Base-by-base conservation (phyloP, 2,888 invertebrate species). In the Catocala nupta region DNA sequence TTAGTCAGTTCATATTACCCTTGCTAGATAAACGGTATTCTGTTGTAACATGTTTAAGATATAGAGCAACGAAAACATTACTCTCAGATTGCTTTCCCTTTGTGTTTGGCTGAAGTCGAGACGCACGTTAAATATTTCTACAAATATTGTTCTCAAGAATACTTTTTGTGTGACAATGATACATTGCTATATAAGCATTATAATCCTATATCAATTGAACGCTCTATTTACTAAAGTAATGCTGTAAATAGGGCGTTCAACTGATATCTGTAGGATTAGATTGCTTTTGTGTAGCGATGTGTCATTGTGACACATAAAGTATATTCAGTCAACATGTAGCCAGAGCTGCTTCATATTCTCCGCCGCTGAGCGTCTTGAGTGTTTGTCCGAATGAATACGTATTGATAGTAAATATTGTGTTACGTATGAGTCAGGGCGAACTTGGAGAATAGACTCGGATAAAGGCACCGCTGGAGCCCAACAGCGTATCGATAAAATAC, bases 331-430 rank as follows among this genome's bases (percentile, higher is more conserved):
- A 69, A 69, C 63, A 65, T 70, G 59, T 60, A 68, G 60, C 50
- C 56, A 45, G 60, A 55, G 51, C 56, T 56, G 16, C 64, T 66
- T 39, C 65, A 67, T 62, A 68, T 68, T 62, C 60, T 61, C 57
- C 62, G 55, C 55, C 42, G 48, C 50, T 45, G 47, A 52, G 52
- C 55, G 53, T 54, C 48, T 63, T 59, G 45, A 77, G 63, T 74
- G 70, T 77, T 77, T 72, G 72, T 64, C 59, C 44, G 59, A 72
- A 64, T 68, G 67, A 68, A 77, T 74, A 74, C 59, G 55, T 65
- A 68, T 65, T 63, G 65, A 65, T 68, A 55, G 61, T 68, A 66
- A 75, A 72, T 75, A 68, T 73, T 71, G 47, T 65, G 60, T 65
- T 63, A 65, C 62, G 53, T 49, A 59, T 47, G 49, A 60, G 50